Conservation (phyloP, 2,888 invertebrate genomes). For the Brenthis hecate region DNA sequence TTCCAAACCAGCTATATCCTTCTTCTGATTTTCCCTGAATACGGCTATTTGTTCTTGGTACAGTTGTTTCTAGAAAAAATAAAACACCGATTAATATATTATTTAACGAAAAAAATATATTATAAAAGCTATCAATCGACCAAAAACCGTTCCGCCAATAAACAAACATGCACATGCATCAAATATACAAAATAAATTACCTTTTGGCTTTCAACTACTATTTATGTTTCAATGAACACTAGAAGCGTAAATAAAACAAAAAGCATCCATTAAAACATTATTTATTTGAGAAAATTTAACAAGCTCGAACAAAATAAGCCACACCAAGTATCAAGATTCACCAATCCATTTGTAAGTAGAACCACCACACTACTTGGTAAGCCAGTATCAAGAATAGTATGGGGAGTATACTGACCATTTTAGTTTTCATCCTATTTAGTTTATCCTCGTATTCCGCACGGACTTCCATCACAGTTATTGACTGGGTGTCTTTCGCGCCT, state of each 20-base stretch:
- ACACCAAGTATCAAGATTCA: conserved; percentile 49
- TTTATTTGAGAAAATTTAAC: conserved; percentile 62
- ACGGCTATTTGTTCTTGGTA: conserved; percentile 84
- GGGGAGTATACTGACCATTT: conserved; percentile 87
- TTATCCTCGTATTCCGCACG: conserved; percentile 87
- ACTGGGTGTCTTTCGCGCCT: conserved; percentile 55
- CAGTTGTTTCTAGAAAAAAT: conserved; percentile 76
- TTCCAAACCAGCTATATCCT: conserved; percentile 75
- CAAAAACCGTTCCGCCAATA: conserved; percentile 1
- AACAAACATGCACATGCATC: conserved; percentile 42
- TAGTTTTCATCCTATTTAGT: conserved; percentile 89
- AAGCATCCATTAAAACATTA: conserved; percentile 63
- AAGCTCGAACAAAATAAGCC: conserved; percentile 25
- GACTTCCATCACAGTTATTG: conserved; percentile 77
- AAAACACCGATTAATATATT: not conserved
- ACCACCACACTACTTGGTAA: conserved; percentile 79
- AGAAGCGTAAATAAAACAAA: conserved; percentile 62
- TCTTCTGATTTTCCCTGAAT: conserved; percentile 75
- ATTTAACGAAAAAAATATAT: not conserved
- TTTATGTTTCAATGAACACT: conserved; percentile 59
- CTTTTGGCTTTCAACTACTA: conserved; percentile 49
- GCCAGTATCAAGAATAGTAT: conserved; percentile 72
- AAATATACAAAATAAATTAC: conserved; percentile 58
- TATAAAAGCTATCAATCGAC: conserved; percentile 24
- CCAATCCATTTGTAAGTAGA: conserved; percentile 70